Percentiles rank a stretch among this genome's conserved stretches.
Conservation (phyloP, 2,888 invertebrate genomes). For the Toxonevra muliebris region DNA sequence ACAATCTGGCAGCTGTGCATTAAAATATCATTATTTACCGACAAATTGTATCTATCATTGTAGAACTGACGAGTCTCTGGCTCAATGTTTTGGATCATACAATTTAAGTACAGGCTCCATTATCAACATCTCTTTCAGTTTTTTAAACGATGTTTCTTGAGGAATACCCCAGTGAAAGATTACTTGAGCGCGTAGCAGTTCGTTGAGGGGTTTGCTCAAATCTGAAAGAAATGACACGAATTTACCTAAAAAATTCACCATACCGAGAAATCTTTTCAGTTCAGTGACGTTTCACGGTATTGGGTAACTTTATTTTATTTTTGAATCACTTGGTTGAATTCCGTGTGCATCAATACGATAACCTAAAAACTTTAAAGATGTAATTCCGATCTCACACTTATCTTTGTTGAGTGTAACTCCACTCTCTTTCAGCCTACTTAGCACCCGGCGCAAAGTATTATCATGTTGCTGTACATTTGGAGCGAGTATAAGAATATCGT, state of each 20-base stretch:
- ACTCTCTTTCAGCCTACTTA: constrained; percentile 14
- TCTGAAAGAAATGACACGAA: constrained; percentile 24
- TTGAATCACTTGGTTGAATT: constrained; percentile 22
- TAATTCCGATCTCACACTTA: constrained; percentile 30
- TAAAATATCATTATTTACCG: no score
- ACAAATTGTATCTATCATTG: no score
- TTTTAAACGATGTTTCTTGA: constrained; percentile 23
- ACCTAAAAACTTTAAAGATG: constrained; percentile 25
- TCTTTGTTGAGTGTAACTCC: constrained; percentile 29
- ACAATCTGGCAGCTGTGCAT: constrained; percentile 24
- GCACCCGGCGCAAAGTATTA: background rate
- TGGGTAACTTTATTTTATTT: no score
- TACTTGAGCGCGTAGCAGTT: constrained; percentile 19
- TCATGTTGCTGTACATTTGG: no score
- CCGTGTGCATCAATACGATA: constrained; percentile 23
- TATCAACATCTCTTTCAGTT: constrained; percentile 21
- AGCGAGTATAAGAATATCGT: no score
- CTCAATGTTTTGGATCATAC: constrained; percentile 25
- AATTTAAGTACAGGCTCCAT: constrained; percentile 24
- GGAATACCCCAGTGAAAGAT: constrained; percentile 20
- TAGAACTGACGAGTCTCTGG: constrained; percentile 16
- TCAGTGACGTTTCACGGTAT: no score
- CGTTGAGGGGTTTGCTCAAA: constrained; percentile 27
- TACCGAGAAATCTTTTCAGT: no score
- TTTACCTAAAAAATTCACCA: constrained; percentile 27